Conservation (phyloP, 2,797 vertebrate species). For the Danio tinwini region DNA sequence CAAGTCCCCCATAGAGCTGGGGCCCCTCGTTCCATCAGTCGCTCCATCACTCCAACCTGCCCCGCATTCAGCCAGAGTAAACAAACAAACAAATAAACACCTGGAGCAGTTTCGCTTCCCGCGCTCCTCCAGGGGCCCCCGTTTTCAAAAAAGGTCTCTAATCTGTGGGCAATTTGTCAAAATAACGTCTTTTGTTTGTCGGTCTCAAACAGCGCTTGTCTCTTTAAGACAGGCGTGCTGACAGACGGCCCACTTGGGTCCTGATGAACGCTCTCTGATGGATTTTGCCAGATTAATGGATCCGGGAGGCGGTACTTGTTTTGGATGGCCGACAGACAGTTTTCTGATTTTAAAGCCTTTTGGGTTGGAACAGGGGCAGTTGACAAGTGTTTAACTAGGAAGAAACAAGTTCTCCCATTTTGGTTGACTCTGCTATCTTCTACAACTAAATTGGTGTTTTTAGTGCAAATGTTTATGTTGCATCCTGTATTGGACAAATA, state of each 20-base stretch:
- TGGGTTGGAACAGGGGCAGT: neutral
- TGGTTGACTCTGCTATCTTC: neutral
- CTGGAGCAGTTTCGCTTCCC: conserved; percentile 9
- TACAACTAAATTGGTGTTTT: neutral
- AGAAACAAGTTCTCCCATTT: neutral
- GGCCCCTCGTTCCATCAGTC: conserved; percentile 40
- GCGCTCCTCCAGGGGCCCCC: conserved; percentile 8
- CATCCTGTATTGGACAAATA: neutral
- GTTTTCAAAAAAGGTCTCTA: conserved; percentile 37
- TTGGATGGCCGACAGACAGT: conserved; percentile 10
- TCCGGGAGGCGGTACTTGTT: conserved; percentile 16
- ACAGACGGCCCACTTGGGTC: conserved; percentile 37
- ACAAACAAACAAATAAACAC: conserved; percentile 44
- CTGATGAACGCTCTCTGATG: conserved; percentile 34
- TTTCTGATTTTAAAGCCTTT: conserved; percentile 33
- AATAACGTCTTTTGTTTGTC: conserved; percentile 48
- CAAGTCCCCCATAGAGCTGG: conserved; percentile 13
- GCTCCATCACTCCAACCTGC: conserved; percentile 28
- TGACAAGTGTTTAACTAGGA: conserved; percentile 1
- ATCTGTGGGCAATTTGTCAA: conserved; percentile 48
- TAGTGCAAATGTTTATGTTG: neutral
- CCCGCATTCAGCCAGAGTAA: conserved; percentile 35
- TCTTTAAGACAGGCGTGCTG: conserved; percentile 46
- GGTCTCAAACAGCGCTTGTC: conserved; percentile 29
- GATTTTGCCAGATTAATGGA: conserved; percentile 42